These are phyloP conservation scores for Cheilosia vernalis DNA, from an alignment of 2,888 invertebrate species.

Conservation along the genomic window DNA sequence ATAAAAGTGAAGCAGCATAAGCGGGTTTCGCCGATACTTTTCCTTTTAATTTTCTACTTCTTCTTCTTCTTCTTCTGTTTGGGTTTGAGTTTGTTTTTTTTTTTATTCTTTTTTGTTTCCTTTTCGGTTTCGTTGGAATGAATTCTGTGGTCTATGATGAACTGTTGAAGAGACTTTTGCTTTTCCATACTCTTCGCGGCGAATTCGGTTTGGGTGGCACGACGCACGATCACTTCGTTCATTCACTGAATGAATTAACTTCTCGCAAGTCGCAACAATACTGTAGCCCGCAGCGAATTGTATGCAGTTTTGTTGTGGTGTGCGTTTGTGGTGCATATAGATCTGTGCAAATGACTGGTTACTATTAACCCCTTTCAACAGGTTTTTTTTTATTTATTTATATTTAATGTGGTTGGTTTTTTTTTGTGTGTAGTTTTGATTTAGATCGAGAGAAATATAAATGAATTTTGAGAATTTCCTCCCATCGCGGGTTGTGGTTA, in stretches of 20 bases:
- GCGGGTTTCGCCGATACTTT: constrained; percentile 71
- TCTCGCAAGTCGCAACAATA: not conserved
- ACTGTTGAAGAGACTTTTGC: constrained; percentile 25
- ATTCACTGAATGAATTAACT: not conserved
- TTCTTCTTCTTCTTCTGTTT: constrained; percentile 30
- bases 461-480: constrained; percentile 42
- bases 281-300: constrained; percentile 51
- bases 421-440: constrained; percentile 46
- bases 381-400: constrained; percentile 57
- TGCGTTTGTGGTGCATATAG: not conserved
- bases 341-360: constrained; percentile 42
- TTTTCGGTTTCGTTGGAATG: constrained; percentile 38
- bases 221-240: not conserved
- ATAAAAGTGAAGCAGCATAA: constrained; percentile 67
- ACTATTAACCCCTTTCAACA: constrained; percentile 69
- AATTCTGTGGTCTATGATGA: constrained; percentile 37
- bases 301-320: not conserved
- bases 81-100: not conserved
- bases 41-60: constrained; percentile 62
- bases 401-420: constrained; percentile 25
- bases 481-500: constrained; percentile 20
- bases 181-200: constrained; percentile 42
- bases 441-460: constrained; percentile 53
- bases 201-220: constrained; percentile 6
- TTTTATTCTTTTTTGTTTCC: not conserved